Percentiles rank a stretch among this genome's conserved stretches.
Conservation (phyloP, 2,797 vertebrate species). For the Channallabes apus region DNA sequence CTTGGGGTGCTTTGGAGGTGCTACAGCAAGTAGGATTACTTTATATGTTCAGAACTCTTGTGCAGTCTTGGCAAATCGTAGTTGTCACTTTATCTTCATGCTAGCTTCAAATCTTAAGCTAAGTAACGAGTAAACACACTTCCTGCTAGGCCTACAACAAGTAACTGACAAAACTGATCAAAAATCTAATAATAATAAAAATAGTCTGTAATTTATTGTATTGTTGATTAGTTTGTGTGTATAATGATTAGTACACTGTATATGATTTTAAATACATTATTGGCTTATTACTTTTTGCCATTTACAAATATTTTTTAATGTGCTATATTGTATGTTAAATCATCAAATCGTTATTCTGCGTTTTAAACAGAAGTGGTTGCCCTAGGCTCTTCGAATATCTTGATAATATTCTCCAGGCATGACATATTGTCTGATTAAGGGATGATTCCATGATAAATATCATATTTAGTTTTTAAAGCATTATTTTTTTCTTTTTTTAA, state of each 20-base stretch:
- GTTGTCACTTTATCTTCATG: slow-evolving; percentile 61
- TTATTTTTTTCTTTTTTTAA: neutral
- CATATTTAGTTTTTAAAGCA: neutral
- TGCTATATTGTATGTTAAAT: neutral
- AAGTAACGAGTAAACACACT: slow-evolving; percentile 20
- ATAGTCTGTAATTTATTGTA: neutral
- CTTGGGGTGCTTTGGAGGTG: neutral
- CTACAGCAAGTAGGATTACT: neutral
- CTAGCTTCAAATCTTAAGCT: slow-evolving; percentile 55
- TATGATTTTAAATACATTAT: neutral
- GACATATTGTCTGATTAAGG: neutral
- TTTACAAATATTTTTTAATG: neutral
- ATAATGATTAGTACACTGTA: neutral
- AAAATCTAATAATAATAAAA: neutral
- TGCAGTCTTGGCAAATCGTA: neutral
- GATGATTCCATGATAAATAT: neutral
- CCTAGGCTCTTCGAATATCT: neutral
- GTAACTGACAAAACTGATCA: neutral
- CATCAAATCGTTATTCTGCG: neutral
- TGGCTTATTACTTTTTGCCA: neutral
- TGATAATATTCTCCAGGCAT: neutral
- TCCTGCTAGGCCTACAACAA: slow-evolving; percentile 2
- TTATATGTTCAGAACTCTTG: neutral
- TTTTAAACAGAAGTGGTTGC: neutral
- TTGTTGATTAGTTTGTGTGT: neutral